Base-by-base conservation (phyloP, 2,113 vertebrate species). In the Cacatua alba region DNA sequence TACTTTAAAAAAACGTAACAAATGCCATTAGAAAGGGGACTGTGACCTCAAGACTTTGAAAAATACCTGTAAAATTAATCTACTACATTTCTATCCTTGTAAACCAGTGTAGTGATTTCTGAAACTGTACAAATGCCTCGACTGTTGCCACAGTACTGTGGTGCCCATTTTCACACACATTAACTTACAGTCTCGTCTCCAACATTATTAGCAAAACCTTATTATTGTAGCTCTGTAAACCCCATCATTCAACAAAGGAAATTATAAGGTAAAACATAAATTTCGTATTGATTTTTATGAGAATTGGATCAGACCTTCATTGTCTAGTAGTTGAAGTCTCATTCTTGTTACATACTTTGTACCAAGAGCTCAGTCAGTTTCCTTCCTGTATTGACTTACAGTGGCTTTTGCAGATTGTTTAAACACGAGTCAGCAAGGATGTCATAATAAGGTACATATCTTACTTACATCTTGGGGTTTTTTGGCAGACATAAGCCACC, bases 221-320 rank as follows among this genome's bases (percentile, higher is more conserved):
- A 78, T 18, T 79, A 39, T 51, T 68, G 16, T 20, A 84, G 29
- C n/a, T 91, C 33, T 78, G 57, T n/a, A 82, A 65, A 82, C 25
- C 28, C 74, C 65, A 68, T 59, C 33, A 63, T 76, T 94, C 70
- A 79, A 11, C 68, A 51, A 70, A 78, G 65, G 55, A 91, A 91
- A 84, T 78, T 19, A 46, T 63, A 88, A 89, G 25, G 19, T 49
- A 74, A 63, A 37, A 89, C 43, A 64, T 63, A 51, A 35, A 85
- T 82, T 94, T 86, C 41, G 23, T 88, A 88, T 88, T 86, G 72
- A 83, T 85, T 88, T 95, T 90, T 17, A 88, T 95, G 70, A 77
- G 68, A 86, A 88, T 48, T 92, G 68, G 44, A 81, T 86, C 53
- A 94, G 68, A 86, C 31, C 33, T 77, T 88, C 43, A 57, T 57